Evolutionary conservation across 2,113 vertebrate genomes (phyloP).

Genomic region (Peromyscus maniculatus): DNA sequence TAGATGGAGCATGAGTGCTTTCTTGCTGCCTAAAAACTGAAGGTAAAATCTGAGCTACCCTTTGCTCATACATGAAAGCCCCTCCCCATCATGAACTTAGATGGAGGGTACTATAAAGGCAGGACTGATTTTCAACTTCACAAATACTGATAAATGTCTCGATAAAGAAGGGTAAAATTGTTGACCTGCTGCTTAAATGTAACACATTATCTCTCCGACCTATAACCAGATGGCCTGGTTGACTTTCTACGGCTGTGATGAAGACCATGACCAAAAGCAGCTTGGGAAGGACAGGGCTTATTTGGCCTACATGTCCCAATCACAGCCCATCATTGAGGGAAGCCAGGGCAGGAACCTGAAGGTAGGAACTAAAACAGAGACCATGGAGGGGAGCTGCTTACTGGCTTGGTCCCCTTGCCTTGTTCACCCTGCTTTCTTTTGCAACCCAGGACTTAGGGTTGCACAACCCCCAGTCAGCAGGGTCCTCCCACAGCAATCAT

Average conservation of each 20-base stretch:
- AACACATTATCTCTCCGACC: not conserved
- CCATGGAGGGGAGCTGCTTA: not conserved
- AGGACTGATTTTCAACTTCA: not conserved
- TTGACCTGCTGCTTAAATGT: not conserved
- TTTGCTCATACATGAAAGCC: not conserved
- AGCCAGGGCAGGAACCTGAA: not conserved
- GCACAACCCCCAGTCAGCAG: not conserved
- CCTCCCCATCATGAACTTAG: constrained; percentile 1
- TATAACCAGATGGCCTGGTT: not conserved
- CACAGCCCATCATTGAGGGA: not conserved
- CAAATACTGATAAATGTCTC: not conserved
- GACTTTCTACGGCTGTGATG: not conserved
- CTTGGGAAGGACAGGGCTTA: not conserved
- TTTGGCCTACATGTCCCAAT: not conserved
- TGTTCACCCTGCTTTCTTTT: not conserved
- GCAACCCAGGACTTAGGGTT: not conserved
- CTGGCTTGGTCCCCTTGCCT: not conserved
- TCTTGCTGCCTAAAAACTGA: not conserved
- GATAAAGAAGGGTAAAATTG: not conserved
- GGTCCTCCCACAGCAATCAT: not conserved
- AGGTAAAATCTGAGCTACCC: not conserved
- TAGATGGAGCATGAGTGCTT: not conserved
- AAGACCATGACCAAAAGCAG: not conserved
- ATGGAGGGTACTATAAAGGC: not conserved
- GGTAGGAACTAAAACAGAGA: no score